Evolutionary conservation across 2,888 invertebrate genomes (phyloP).

Genomic region (Stenotaenia linearis): DNA sequence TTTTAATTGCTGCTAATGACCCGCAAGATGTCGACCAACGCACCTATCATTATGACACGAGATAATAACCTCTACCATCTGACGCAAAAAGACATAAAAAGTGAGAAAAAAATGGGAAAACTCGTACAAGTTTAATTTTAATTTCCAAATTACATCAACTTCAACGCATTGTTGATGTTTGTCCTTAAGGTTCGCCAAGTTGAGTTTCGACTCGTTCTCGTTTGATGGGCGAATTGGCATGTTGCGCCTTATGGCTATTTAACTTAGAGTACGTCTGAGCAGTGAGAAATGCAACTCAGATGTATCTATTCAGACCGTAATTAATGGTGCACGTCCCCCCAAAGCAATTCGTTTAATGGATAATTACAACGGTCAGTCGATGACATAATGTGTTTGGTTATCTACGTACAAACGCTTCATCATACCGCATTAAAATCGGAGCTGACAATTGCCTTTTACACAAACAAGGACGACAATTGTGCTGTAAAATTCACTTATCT

Average conservation of each 20-base stretch:
- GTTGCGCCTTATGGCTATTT: no score
- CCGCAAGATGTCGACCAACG: not conserved
- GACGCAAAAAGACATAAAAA: not conserved
- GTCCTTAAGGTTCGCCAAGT: no score
- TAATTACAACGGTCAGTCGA: not conserved
- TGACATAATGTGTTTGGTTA: not conserved
- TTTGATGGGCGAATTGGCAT: no score
- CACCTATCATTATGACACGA: not conserved
- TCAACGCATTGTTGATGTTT: no score
- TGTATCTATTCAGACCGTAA: not conserved
- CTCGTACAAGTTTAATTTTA: not conserved
- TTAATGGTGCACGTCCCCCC: not conserved
- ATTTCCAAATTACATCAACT: not conserved
- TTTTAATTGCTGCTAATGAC: constrained; percentile 12
- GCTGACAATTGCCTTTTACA: not conserved
- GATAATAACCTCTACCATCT: not conserved
- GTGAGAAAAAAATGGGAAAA: not conserved
- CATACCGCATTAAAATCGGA: not conserved
- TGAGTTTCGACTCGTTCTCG: no score
- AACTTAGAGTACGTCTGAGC: no score
- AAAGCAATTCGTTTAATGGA: not conserved
- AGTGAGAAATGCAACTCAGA: no score
- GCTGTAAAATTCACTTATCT: not conserved
- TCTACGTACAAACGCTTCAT: not conserved
- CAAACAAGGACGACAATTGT: not conserved